Evolutionary conservation across 2,797 vertebrate genomes (phyloP).

Genomic region (Cryptoblepharus egeriae): DNA sequence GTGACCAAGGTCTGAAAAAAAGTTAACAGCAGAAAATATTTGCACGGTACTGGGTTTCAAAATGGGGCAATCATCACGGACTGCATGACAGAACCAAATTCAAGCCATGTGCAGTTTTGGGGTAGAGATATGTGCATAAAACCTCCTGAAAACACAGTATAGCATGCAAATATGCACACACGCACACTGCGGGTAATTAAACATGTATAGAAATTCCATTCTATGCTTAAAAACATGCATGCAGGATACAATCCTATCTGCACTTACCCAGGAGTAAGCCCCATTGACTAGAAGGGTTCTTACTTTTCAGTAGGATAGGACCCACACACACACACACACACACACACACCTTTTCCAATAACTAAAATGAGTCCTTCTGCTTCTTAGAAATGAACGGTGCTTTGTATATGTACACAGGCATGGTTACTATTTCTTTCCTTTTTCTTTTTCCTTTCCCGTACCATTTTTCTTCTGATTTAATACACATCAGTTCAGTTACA

Average conservation of each 20-base stretch:
- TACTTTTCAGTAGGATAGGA: too few species aligned
- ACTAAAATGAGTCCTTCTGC: conserved; percentile 65
- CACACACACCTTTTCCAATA: neutral
- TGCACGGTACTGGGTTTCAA: conserved; percentile 36
- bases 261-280: too few species aligned
- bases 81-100: conserved; percentile 29
- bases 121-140: conserved; percentile 9
- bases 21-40: conserved; percentile 47
- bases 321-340: conserved; percentile 23
- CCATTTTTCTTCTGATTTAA: conserved; percentile 88
- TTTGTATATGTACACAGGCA: conserved; percentile 66
- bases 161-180: neutral
- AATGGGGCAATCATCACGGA: conserved; percentile 45
- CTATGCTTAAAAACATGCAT: too few species aligned
- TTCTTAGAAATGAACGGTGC: conserved; percentile 70
- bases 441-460: conserved; percentile 19
- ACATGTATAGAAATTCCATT: conserved; percentile 35
- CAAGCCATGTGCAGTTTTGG: conserved; percentile 35
- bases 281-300: too few species aligned
- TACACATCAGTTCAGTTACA: conserved; percentile 89
- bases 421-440: conserved; percentile 74
- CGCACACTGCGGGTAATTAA: neutral
- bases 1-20: conserved; percentile 60
- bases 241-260: too few species aligned
- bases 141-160: conserved; percentile 19